Base-by-base conservation (phyloP, 2,888 invertebrate species). In the Chaitophorus viminalis region DNA sequence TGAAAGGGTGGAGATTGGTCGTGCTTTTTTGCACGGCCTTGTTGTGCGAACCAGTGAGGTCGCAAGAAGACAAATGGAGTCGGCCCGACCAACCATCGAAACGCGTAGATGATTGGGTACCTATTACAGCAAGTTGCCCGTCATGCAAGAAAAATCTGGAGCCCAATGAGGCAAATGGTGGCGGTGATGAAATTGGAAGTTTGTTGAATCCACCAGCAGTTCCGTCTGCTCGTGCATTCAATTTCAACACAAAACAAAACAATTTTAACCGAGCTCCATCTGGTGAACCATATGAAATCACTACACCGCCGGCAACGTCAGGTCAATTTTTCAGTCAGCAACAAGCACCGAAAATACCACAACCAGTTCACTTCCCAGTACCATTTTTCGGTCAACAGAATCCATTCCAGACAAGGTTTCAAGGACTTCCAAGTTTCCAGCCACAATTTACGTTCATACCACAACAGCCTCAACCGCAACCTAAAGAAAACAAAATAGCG, bases 71-170 rank as follows among this genome's bases (percentile, higher is more conserved):
- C n/a, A 77, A 83, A 86, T 90, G 90, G 90, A 90, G 90, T 83
- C 88, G 89, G 46, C 90, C 90, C 0, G 90, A 89, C 17, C 70
- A 85, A 4, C 88, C 89, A 1, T 89, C 89, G 17, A 89, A 89
- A 72, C 89, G 89, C 39, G 79, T 89, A 33, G 92, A 91, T 89
- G 94, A 94, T 88, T 94, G 94, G 94, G 92, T 94, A 87, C 94
- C 94, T 25, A 91, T 94, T 29, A 90, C 91, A 18, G 91, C 92
- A 82, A 92, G 91, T 75, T 91, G 90, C 84, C 91, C 92, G 39
- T 91, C 91, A 1, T 90, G 91, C 25, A 29, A 82, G 77, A 89
- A 76, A 81, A 89, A 84, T 88, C 68, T 88, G 21, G 89, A 89
- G 77, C 88, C 36, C 82, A 90, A 87, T 89, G 81, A 72, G 14